These are phyloP conservation scores for Drosophila melanocephala DNA, from an alignment of 2,888 invertebrate species.

Conservation along the genomic window DNA sequence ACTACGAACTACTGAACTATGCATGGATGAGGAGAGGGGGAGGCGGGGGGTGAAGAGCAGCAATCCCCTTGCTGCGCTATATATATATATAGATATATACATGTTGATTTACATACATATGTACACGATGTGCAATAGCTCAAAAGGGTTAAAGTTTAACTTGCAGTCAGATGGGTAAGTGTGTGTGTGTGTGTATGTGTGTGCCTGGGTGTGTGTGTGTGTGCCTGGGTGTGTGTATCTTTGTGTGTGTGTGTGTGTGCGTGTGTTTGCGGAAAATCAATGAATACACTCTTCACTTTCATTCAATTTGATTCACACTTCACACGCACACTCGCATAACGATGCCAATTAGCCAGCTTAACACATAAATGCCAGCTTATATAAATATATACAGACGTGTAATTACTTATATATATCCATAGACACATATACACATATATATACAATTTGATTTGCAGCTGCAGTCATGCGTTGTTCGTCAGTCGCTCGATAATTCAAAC, in stretches of 20 bases:
- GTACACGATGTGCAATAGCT: slow-evolving; percentile 5
- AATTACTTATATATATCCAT: neutral
- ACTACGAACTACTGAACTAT: slow-evolving; percentile 30
- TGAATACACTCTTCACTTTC: slow-evolving; percentile 61
- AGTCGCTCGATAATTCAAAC: slow-evolving; percentile 12
- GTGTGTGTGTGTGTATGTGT: neutral
- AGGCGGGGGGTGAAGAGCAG: neutral
- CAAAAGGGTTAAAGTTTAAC: slow-evolving; percentile 59
- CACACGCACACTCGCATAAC: neutral
- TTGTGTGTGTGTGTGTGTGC: neutral
- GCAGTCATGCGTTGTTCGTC: slow-evolving; percentile 12
- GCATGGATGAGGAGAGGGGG: neutral
- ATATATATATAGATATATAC: neutral
- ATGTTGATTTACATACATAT: neutral
- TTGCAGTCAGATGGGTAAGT: neutral
- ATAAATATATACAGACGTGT: slow-evolving; percentile 2
- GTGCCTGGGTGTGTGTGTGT: neutral
- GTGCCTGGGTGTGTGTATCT: neutral
- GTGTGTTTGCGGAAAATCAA: slow-evolving; percentile 45
- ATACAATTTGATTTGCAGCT: slow-evolving; percentile 48
- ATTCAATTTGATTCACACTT: slow-evolving; percentile 49
- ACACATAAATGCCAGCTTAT: slow-evolving; percentile 36
- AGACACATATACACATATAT: neutral
- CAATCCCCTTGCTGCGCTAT: neutral
- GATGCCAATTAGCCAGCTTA: slow-evolving; percentile 38